These are phyloP conservation scores for Hemibagrus guttatus DNA, from an alignment of 2,797 vertebrate species.

Conservation along the genomic window DNA sequence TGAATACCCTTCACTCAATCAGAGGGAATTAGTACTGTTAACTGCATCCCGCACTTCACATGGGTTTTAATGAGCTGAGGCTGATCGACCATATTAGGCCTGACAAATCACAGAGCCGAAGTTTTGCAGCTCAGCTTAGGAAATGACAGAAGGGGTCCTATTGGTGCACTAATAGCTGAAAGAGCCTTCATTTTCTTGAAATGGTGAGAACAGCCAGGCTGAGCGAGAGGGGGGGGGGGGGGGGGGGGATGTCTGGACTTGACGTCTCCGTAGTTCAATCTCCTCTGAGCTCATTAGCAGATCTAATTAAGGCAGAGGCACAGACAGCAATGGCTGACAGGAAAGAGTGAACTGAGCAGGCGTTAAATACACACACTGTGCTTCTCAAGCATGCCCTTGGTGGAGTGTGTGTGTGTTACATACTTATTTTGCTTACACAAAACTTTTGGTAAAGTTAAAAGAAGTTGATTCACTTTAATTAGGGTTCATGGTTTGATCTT, in stretches of 20 bases:
- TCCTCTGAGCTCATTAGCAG: constrained; percentile 63
- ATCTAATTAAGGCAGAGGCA: constrained; percentile 63
- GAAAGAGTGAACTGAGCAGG: background rate
- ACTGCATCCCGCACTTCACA: constrained; percentile 41
- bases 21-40: constrained; percentile 41
- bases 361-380: background rate
- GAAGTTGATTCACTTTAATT: background rate
- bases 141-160: constrained; percentile 43
- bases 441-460: background rate
- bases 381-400: background rate
- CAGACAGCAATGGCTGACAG: constrained; percentile 50
- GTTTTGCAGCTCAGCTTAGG: constrained; percentile 35
- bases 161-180: constrained; percentile 39
- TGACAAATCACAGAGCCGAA: constrained; percentile 9
- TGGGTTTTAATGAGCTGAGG: constrained; percentile 43
- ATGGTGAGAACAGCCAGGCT: constrained; percentile 15
- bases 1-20: constrained; percentile 33
- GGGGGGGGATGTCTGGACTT: constrained; percentile 11
- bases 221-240: background rate
- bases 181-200: constrained; percentile 18
- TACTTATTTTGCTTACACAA: background rate
- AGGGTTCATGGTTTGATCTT: background rate
- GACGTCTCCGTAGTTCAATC: constrained; percentile 48
- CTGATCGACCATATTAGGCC: constrained; percentile 29
- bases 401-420: background rate